phyloP scores from a whole-genome alignment of 2,888 invertebrate species.

The Perizoma affinitatum region DNA sequence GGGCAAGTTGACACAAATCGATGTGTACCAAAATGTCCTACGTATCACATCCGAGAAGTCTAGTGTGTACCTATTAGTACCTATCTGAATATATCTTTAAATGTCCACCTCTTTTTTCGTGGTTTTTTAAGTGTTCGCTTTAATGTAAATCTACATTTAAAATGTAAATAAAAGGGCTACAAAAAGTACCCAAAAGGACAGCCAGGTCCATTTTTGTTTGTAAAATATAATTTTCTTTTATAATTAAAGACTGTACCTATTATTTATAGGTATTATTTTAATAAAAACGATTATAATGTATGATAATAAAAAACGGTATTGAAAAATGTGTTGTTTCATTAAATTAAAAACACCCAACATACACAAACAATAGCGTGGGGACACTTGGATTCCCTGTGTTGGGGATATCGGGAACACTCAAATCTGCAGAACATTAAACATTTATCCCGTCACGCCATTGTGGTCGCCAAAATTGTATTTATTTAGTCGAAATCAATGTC shows the following conservation, averaged over 20 bases:
- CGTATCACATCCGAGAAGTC: background rate
- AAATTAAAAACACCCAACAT: conserved; percentile 4
- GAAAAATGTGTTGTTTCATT: conserved; percentile 64
- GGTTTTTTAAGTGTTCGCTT: conserved; percentile 27
- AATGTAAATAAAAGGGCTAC: conserved; percentile 38
- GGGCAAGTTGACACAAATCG: too few species aligned
- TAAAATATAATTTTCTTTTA: conserved; percentile 62
- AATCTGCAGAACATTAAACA: too few species aligned
- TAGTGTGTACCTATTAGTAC: too few species aligned
- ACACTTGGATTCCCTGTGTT: too few species aligned
- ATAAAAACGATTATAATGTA: conserved; percentile 79
- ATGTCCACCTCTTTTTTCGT: too few species aligned
- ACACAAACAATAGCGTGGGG: background rate
- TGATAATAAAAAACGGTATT: conserved; percentile 77
- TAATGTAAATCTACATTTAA: conserved; percentile 33
- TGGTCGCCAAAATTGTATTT: too few species aligned
- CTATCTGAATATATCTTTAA: too few species aligned
- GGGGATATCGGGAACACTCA: too few species aligned
- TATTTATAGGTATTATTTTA: conserved; percentile 65
- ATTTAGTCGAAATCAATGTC: too few species aligned
- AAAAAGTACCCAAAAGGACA: conserved; percentile 34
- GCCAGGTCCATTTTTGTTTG: conserved; percentile 38
- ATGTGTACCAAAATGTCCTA: background rate
- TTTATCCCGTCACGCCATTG: too few species aligned
- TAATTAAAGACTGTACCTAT: conserved; percentile 81